These are phyloP conservation scores for Imbricaverruca yamaguchii DNA, from an alignment of 2,888 invertebrate species.

Conservation along the genomic window DNA sequence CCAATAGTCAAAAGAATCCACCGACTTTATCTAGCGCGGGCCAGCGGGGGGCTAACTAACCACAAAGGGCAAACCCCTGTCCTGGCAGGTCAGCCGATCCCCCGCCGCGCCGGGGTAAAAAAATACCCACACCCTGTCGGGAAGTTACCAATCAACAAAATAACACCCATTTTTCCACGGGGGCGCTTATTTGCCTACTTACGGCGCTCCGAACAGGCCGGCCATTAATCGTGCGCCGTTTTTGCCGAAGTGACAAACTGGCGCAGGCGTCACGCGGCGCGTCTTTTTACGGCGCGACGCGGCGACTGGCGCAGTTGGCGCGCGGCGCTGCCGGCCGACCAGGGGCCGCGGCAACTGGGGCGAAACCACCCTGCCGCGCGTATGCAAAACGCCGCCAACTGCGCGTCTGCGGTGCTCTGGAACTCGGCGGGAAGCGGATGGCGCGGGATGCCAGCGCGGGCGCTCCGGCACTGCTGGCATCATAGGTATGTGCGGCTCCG, in stretches of 20 bases:
- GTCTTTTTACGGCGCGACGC: background rate
- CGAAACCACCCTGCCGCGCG: background rate
- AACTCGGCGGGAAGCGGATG: background rate
- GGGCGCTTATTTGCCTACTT: slow-evolving; percentile 18
- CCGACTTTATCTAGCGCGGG: slow-evolving; percentile 11
- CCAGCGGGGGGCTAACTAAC: background rate
- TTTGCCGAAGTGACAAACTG: slow-evolving; percentile 15
- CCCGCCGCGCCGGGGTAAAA: background rate
- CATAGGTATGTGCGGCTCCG: no score
- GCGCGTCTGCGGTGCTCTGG: background rate
- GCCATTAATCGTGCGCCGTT: slow-evolving; percentile 1
- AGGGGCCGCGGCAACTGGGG: background rate
- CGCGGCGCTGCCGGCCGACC: background rate
- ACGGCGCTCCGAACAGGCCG: background rate
- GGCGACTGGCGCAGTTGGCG: background rate
- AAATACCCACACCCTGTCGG: slow-evolving; percentile 1
- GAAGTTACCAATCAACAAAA: slow-evolving; percentile 15
- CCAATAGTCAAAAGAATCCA: background rate
- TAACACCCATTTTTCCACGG: slow-evolving; percentile 18
- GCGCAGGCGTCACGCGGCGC: slow-evolving; percentile 11
- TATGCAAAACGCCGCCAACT: background rate
- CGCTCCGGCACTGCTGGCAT: no score
- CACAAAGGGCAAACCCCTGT: slow-evolving; percentile 10
- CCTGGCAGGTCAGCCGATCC: background rate
- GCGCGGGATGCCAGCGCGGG: no score